Evolutionary conservation across 2,113 vertebrate species (phyloP).

Genomic region (Nothobranchius furzeri): DNA sequence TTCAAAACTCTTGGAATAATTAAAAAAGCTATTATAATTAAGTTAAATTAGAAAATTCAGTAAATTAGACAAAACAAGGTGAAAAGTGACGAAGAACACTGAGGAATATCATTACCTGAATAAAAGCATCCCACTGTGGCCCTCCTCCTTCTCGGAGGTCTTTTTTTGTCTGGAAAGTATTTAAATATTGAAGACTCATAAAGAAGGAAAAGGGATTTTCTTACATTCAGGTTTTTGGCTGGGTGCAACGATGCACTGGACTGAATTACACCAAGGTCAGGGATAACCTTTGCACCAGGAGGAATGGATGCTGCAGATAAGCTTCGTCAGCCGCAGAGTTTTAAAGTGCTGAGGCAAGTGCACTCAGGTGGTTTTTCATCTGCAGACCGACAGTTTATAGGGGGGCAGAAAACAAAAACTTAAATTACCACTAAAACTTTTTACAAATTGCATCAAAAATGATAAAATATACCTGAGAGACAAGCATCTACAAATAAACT

Average conservation of each 20-base stretch:
- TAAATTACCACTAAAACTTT: too few species aligned
- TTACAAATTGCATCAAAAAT: neutral
- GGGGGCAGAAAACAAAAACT: neutral
- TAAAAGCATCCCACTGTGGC: neutral
- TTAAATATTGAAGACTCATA: neutral
- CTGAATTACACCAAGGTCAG: constrained; percentile 34
- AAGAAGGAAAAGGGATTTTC: constrained; percentile 17
- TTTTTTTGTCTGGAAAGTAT: neutral
- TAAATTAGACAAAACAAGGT: too few species aligned
- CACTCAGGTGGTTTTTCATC: constrained; percentile 12
- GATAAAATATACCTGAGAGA: too few species aligned
- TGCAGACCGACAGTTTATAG: constrained; percentile 1
- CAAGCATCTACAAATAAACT: too few species aligned
- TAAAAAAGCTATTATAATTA: too few species aligned
- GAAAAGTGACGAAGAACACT: too few species aligned
- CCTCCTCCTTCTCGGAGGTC: neutral
- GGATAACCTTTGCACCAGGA: constrained; percentile 40
- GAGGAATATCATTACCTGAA: too few species aligned
- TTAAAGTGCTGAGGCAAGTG: constrained; percentile 39
- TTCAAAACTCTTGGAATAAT: too few species aligned
- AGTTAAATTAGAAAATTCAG: too few species aligned
- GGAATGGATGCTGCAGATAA: constrained; percentile 55
- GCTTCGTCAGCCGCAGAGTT: constrained; percentile 43
- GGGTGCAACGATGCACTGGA: neutral
- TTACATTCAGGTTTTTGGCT: constrained; percentile 7